Percentiles rank a stretch among this genome's conserved stretches.
Conservation (phyloP, 2,113 vertebrate species). For the Stomatorhinus ivindoensis region DNA sequence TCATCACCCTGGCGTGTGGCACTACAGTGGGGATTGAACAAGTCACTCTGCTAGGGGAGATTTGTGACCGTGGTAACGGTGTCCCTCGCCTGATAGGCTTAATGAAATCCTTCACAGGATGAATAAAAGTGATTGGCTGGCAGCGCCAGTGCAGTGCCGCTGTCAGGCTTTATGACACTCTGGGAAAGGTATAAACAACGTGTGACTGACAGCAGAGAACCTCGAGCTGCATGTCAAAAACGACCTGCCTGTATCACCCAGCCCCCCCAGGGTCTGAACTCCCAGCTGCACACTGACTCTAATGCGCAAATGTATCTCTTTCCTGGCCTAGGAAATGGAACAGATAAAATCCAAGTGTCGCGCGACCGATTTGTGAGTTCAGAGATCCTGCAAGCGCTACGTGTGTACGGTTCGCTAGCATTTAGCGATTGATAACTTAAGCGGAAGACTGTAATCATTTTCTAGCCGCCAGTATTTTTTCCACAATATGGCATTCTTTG, state of each 20-base stretch:
- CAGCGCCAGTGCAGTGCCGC: background rate
- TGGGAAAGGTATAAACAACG: background rate
- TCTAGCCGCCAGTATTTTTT: background rate
- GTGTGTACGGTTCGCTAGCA: background rate
- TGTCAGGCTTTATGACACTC: background rate
- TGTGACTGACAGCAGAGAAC: background rate
- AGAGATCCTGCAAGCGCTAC: background rate
- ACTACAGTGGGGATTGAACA: background rate
- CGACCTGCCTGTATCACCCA: background rate
- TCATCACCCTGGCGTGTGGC: background rate
- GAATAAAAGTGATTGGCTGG: background rate
- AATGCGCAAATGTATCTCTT: background rate
- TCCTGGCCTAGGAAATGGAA: background rate
- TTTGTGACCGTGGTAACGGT: background rate
- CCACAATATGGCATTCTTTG: background rate
- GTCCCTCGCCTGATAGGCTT: conserved; percentile 4
- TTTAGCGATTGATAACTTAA: background rate
- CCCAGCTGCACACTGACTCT: background rate
- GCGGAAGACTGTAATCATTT: background rate
- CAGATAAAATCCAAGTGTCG: background rate
- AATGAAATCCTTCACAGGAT: background rate
- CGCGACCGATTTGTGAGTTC: background rate
- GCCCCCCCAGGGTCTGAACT: background rate
- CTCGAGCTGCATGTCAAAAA: background rate
- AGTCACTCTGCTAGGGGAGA: background rate